Conservation (phyloP, 2,113 vertebrate genomes). For the Australoheros scitulus region DNA sequence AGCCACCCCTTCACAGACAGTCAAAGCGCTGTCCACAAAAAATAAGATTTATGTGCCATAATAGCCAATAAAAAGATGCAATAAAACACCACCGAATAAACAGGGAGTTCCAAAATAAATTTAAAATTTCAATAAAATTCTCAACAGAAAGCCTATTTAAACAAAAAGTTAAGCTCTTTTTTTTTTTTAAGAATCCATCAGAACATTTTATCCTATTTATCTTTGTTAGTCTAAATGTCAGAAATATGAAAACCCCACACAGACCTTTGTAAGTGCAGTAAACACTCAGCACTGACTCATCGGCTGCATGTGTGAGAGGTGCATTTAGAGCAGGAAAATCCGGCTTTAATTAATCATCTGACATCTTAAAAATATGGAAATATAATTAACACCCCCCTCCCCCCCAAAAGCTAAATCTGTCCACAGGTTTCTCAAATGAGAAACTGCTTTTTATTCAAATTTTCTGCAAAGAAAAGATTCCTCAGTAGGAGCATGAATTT, state of each 20-base stretch:
- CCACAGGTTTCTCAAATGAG: neutral
- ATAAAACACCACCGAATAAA: too few relatives aligned
- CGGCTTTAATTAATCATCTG: neutral
- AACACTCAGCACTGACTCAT: neutral
- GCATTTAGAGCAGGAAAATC: neutral
- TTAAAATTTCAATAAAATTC: too few relatives aligned
- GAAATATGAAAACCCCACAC: neutral
- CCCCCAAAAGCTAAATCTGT: accelerated
- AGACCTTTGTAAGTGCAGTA: neutral
- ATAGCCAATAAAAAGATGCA: too few relatives aligned
- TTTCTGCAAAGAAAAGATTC: neutral
- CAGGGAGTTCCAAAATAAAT: too few relatives aligned
- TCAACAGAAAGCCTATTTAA: too few relatives aligned
- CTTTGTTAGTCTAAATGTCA: neutral
- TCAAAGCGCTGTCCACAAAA: too few relatives aligned
- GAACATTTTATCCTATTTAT: too few relatives aligned
- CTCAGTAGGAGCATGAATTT: too few relatives aligned
- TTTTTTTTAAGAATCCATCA: neutral
- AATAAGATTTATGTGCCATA: too few relatives aligned
- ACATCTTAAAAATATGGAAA: neutral
- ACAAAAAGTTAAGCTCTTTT: neutral
- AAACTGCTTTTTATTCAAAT: neutral
- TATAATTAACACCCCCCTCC: neutral
- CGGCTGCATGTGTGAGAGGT: neutral
- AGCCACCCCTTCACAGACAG: neutral